phyloP scores from a whole-genome alignment of 2,113 vertebrate genomes.

The Leptodactylus fuscus region DNA sequence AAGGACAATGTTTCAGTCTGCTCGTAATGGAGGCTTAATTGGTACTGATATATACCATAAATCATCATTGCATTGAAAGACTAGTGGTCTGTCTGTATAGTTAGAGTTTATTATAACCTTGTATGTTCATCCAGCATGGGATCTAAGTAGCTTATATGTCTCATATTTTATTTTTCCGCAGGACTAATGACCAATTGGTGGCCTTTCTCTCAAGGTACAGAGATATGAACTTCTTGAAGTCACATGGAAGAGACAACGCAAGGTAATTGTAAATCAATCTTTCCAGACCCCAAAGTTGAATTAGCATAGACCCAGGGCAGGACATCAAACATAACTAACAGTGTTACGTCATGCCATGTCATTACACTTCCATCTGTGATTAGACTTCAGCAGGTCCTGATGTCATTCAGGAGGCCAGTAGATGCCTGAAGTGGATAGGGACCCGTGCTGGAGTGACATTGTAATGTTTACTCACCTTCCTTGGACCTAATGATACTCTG shows the following conservation, averaged over 20 bases:
- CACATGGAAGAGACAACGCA: conserved; percentile 95
- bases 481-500: too few species aligned
- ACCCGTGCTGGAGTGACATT: too few species aligned
- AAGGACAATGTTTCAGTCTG: conserved; percentile 31
- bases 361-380: too few species aligned
- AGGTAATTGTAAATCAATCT: conserved; percentile 75
- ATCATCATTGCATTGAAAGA: conserved; percentile 31
- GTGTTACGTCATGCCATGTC: too few species aligned
- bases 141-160: conserved; percentile 1
- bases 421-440: too few species aligned
- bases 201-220: conserved; percentile 94
- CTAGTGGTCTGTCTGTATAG: not conserved
- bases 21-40: conserved; percentile 31
- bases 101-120: conserved; percentile 36
- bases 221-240: conserved; percentile 98
- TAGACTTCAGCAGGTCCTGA: too few species aligned
- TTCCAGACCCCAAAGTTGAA: too few species aligned
- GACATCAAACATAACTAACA: too few species aligned
- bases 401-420: too few species aligned
- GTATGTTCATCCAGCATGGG: not conserved
- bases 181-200: conserved; percentile 95
- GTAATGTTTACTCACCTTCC: too few species aligned
- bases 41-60: conserved; percentile 18
- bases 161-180: conserved; percentile 68
- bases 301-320: too few species aligned